Conservation (phyloP, 1,140 invertebrate genomes). For the Bombyx mori region ASM3026992v2 NC_085123.1:3096001-3096500, state of each 20-base stretch:
- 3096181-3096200: slow-evolving; percentile 76
- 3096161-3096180: slow-evolving; percentile 60
- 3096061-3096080: neutral
- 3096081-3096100: too few species aligned
- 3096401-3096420: slow-evolving; percentile 1
- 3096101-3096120: slow-evolving; percentile 1
- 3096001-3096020: too few species aligned
- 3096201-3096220: slow-evolving; percentile 85
- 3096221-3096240: slow-evolving; percentile 80
- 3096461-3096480: slow-evolving; percentile 76
- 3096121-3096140: slow-evolving; percentile 40
- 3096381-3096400: neutral
- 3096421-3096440: too few species aligned
- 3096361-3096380: neutral
- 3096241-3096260: slow-evolving; percentile 78
- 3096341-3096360: neutral
- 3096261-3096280: slow-evolving; percentile 76
- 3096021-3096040: too few species aligned
- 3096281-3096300: too few species aligned
- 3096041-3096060: too few species aligned
- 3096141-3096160: slow-evolving; percentile 51
- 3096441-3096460: neutral
- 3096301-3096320: too few species aligned
- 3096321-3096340: too few species aligned
- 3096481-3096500: slow-evolving; percentile 91